A percentile compares a stretch with the other conserved stretches of the same genome.
Conservation (phyloP, 2,113 vertebrate genomes). For the Trochalopteron elliotii region DNA sequence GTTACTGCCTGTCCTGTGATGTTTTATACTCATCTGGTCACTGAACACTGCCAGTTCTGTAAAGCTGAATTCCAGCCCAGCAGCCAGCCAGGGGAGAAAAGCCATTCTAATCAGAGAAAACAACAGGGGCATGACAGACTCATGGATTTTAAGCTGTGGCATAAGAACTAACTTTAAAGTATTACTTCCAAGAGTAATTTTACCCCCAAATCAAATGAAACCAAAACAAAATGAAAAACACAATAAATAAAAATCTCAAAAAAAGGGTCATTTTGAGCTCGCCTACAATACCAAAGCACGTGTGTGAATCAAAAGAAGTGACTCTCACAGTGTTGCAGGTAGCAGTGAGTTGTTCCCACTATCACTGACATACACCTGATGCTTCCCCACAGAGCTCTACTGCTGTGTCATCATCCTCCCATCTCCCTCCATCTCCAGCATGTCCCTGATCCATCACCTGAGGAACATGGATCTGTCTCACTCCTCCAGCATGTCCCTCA, state of each 20-base stretch:
- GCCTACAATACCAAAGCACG: not conserved
- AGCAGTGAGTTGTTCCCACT: not conserved
- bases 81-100: not conserved
- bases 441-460: not conserved
- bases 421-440: not conserved
- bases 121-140: not conserved
- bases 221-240: not conserved
- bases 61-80: not conserved
- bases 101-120: not conserved
- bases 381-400: not conserved
- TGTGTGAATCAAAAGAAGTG: not conserved
- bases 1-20: not conserved
- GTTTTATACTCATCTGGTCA: not conserved
- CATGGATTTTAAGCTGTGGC: not conserved
- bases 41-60: not conserved
- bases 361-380: not conserved
- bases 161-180: not conserved
- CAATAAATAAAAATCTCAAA: not conserved
- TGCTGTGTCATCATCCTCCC: not conserved
- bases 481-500: not conserved
- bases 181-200: not conserved
- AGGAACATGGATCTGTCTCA: fast-evolving
- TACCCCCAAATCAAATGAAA: not conserved
- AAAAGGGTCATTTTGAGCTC: not conserved
- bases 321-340: not conserved